Evolutionary conservation across 2,113 vertebrate species (phyloP).

Genomic region (Alexandromys fortis): DNA sequence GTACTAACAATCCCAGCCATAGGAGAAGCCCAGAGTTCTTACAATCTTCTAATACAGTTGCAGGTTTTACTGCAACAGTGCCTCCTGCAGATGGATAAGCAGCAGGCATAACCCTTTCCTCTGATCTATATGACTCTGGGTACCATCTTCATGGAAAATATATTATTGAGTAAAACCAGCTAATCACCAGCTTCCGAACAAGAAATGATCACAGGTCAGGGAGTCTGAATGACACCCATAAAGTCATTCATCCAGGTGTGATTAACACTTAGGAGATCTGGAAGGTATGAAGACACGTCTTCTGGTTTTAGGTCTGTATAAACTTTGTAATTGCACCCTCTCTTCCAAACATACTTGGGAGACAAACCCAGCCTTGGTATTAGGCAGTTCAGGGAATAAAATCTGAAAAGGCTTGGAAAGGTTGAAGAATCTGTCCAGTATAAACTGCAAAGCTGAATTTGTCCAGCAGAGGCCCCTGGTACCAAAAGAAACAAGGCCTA

Average conservation of each 20-base stretch:
- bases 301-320: not conserved
- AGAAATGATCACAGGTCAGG: not conserved
- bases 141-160: not conserved
- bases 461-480: not conserved
- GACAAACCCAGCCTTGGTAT: not conserved
- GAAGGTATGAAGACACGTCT: not conserved
- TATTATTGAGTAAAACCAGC: not conserved
- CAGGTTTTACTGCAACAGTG: too few species aligned
- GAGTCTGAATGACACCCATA: not conserved
- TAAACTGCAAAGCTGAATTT: not conserved
- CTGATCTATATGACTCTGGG: not conserved
- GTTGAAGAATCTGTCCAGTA: not conserved
- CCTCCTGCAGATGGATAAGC: not conserved
- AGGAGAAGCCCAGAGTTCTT: not conserved
- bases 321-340: not conserved
- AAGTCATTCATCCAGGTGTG: too few species aligned
- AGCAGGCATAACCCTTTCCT: not conserved
- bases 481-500: not conserved
- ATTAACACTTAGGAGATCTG: not conserved
- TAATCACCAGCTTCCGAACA: not conserved
- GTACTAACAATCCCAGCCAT: not conserved
- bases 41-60: not conserved
- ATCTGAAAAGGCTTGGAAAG: not conserved
- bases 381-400: not conserved
- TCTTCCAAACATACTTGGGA: not conserved